Evolutionary conservation across 2,797 vertebrate species (phyloP).

Genomic region (Sciurus vulgaris): DNA sequence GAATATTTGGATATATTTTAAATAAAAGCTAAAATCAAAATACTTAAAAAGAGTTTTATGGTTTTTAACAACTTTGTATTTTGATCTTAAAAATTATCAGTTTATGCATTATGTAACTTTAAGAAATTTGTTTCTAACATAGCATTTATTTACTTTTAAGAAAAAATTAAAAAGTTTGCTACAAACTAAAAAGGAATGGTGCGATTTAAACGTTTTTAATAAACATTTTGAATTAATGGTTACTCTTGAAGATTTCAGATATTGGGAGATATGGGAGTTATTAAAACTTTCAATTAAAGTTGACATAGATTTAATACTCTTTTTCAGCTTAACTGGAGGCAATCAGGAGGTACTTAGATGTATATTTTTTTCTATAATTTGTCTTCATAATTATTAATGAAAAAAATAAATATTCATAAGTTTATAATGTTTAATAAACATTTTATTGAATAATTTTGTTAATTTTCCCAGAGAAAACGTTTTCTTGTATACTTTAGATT

Average conservation of each 20-base stretch:
- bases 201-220: background rate
- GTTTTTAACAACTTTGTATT: background rate
- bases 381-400: background rate
- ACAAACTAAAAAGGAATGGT: background rate
- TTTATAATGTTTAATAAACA: background rate
- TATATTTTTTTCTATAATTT: background rate
- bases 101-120: background rate
- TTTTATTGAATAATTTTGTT: background rate
- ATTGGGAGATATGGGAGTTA: background rate
- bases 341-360: background rate
- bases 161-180: background rate
- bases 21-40: background rate
- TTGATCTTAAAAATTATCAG: background rate
- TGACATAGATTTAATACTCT: background rate
- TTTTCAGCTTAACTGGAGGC: background rate
- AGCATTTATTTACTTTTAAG: conserved; percentile 23
- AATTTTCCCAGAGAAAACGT: background rate
- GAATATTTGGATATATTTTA: background rate
- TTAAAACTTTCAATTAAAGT: background rate
- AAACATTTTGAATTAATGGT: background rate
- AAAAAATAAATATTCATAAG: background rate
- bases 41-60: background rate
- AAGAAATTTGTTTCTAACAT: background rate
- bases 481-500: background rate
- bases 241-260: conserved; percentile 10